Conservation (phyloP, 2,888 invertebrate genomes). For the Eilema griseolum region DNA sequence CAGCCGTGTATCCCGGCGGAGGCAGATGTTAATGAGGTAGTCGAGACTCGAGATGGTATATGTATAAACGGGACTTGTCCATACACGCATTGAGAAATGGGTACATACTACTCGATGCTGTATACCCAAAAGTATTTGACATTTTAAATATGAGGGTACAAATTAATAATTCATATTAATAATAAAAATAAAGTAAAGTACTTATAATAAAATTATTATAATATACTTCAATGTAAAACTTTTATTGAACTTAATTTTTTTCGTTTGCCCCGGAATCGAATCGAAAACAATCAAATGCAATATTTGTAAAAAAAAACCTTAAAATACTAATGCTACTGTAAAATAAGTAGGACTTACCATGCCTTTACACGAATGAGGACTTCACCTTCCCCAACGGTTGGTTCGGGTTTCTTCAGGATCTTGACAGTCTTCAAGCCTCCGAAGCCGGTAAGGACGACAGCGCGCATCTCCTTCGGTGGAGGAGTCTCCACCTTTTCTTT, state of each 20-base stretch:
- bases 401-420: constrained; percentile 93
- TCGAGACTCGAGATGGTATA: constrained; percentile 48
- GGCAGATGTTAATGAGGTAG: constrained; percentile 78
- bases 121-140: constrained; percentile 21
- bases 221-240: neutral
- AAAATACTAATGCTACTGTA: neutral
- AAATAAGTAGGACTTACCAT: constrained; percentile 89
- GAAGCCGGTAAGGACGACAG: constrained; percentile 94
- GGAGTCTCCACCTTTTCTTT: constrained; percentile 83
- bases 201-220: neutral
- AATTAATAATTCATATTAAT: neutral
- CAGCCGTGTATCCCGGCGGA: constrained; percentile 62
- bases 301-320: neutral
- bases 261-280: neutral
- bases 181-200: neutral
- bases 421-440: constrained; percentile 95
- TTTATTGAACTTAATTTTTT: neutral
- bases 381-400: constrained; percentile 90
- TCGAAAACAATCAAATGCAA: constrained; percentile 6
- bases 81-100: constrained; percentile 46
- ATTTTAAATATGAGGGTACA: neutral
- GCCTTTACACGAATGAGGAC: constrained; percentile 94
- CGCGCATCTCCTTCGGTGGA: constrained; percentile 94
- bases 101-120: constrained; percentile 35
- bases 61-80: constrained; percentile 58